Evolutionary conservation across 2,113 vertebrate species (phyloP), one percentile per base, ranked within the genome.

Genomic region (Petrocephalus microphthalmus): DNA sequence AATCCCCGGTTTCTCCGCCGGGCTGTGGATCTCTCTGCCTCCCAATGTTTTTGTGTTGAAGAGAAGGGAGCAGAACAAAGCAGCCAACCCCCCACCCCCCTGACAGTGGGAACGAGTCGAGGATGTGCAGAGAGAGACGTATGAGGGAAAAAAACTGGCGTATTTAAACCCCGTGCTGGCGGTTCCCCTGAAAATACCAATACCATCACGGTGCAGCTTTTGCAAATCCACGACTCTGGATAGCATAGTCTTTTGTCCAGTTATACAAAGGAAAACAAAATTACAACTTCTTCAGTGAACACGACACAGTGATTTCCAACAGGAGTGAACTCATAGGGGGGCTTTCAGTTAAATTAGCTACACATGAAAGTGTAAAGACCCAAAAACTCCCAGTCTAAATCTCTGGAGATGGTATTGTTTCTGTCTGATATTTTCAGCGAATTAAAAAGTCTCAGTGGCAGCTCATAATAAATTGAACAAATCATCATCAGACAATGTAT

Each of bases 21-120:
- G 42, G 56, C 54, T 45, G 20, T 64, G 56, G 53, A 20, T 42
- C 53, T 54, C 20, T 47, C 85, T 64, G 54, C 53, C 53, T 86
- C 33, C 54, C 8, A 45, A 45, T 45, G 42, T 60, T 54, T 53
- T 45, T 86, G 85, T 86, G 56, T 64, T 47, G 2, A 37, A 42
- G 33, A 42, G 56, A 37, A 86, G 51, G 51, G 52, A 33, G 52
- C 52, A 53, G 85, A 57, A 86, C 53, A 60, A 57, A 86, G 85
- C 85, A 42, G 19, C 2, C 67, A 33, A 37, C 17, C 19, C 78
- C 33, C 42, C 20, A 19, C 17, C 85, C 52, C 56, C 49, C 5
- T 60, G 87, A 88, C 78, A 84, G 60, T 15, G n/a, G 74, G 78
- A 88, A 52, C 10, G 53, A 88, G 53, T 15, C 37, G 19, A 88